Conservation (phyloP, 2,113 vertebrate genomes). For the Ascaphus truei region DNA sequence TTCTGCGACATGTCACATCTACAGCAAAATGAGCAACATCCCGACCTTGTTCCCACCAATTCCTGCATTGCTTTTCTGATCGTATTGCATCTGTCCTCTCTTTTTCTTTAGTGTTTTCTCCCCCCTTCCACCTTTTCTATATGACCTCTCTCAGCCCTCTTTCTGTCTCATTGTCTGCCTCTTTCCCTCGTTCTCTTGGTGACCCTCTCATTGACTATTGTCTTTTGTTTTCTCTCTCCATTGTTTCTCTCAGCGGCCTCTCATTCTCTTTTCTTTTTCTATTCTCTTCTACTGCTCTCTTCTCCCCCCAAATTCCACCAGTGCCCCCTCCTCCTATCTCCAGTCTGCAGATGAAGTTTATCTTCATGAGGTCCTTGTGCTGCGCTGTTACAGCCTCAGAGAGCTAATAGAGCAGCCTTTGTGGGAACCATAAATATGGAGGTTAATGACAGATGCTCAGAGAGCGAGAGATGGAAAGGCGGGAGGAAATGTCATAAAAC, state of each 20-base stretch:
- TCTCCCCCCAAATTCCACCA: not conserved
- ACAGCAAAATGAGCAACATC: too few species aligned
- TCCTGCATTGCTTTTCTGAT: too few species aligned
- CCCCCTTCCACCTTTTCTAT: not conserved
- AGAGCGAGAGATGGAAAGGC: conserved; percentile 9
- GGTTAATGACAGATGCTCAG: conserved; percentile 34
- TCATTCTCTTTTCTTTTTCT: not conserved
- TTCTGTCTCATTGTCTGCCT: not conserved
- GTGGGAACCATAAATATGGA: conserved; percentile 31
- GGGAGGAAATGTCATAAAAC: conserved; percentile 32
- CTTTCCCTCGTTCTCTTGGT: too few species aligned
- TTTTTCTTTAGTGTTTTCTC: too few species aligned
- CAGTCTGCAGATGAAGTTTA: conserved; percentile 19
- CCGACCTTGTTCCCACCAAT: too few species aligned
- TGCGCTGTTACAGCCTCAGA: not conserved
- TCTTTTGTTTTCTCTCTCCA: not conserved
- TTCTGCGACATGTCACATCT: too few species aligned
- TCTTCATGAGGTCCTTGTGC: not conserved
- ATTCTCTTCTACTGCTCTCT: not conserved
- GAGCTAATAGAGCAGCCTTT: conserved; percentile 4
- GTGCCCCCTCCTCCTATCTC: not conserved
- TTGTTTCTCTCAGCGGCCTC: not conserved
- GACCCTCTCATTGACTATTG: too few species aligned
- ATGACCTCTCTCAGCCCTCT: not conserved
- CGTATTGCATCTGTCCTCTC: not conserved